phyloP scores from a whole-genome alignment of 2,888 invertebrate genomes.

The Netelia melanura region DNA sequence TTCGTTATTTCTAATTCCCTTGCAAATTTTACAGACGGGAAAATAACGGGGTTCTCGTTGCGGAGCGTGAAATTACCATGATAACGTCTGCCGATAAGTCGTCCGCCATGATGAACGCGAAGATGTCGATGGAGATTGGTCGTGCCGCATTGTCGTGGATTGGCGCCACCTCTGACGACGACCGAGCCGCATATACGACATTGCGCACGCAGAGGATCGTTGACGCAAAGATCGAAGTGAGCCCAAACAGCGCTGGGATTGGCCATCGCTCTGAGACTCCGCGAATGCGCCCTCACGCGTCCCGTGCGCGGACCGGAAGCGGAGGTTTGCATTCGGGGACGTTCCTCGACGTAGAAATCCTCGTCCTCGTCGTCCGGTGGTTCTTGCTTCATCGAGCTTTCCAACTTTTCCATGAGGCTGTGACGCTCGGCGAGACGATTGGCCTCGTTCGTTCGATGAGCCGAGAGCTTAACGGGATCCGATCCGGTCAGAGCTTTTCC shows the following conservation, averaged over 20 bases:
- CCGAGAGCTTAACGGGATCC: conserved; percentile 72
- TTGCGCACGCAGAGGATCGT: conserved; percentile 82
- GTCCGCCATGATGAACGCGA: conserved; percentile 83
- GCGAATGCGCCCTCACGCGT: conserved; percentile 81
- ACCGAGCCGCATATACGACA: conserved; percentile 83
- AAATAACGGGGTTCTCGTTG: not conserved
- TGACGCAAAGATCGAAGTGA: conserved; percentile 82
- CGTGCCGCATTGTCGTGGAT: conserved; percentile 83
- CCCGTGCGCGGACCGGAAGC: conserved; percentile 58
- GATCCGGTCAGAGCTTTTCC: conserved; percentile 70
- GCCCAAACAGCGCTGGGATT: conserved; percentile 84
- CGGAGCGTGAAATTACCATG: conserved; percentile 77
- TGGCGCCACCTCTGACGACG: conserved; percentile 83
- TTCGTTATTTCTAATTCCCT: not conserved
- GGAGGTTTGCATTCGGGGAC: conserved; percentile 66
- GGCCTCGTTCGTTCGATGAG: conserved; percentile 62
- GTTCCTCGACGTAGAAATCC: conserved; percentile 79
- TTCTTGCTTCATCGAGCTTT: conserved; percentile 80
- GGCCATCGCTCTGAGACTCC: conserved; percentile 83
- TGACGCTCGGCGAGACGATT: conserved; percentile 56
- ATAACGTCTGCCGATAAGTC: conserved; percentile 83
- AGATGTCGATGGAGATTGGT: conserved; percentile 84
- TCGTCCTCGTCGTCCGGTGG: conserved; percentile 82
- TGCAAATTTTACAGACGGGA: not conserved
- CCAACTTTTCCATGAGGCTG: conserved; percentile 65